Evolutionary conservation across 2,113 vertebrate genomes (phyloP).

Genomic region (Ceuthmochares aereus): DNA sequence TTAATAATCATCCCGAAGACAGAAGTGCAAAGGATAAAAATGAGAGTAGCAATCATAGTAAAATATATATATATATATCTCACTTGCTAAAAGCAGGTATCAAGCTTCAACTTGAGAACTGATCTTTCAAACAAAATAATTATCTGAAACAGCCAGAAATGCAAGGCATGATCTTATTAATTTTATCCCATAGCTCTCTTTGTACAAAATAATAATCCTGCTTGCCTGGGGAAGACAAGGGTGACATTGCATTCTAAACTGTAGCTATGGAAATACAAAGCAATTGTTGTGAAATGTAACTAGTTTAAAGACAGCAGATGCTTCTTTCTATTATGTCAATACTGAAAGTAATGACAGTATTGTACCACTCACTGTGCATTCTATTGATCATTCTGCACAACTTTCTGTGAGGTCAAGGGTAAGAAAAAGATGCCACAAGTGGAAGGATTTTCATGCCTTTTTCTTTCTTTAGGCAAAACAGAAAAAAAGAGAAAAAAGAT

Average conservation of each 20-base stretch:
- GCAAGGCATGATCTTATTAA: neutral
- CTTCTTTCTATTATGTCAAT: neutral
- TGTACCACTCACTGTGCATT: neutral
- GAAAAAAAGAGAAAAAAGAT: neutral
- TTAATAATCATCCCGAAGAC: neutral
- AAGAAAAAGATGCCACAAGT: constrained; percentile 1
- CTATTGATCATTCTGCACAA: neutral
- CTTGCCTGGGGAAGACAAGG: neutral
- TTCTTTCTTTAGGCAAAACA: neutral
- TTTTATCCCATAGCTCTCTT: neutral
- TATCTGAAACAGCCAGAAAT: neutral
- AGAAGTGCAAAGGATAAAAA: neutral
- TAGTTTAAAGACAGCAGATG: constrained; percentile 13
- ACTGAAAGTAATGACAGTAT: neutral
- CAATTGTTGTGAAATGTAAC: neutral
- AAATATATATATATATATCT: neutral
- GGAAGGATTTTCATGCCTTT: neutral
- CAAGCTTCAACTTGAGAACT: neutral
- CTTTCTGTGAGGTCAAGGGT: neutral
- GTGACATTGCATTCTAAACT: neutral
- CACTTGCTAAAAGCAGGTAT: neutral
- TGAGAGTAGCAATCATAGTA: neutral
- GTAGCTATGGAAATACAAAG: constrained; percentile 24
- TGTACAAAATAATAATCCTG: neutral
- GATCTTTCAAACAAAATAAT: neutral